Conservation (phyloP, 2,797 vertebrate species). For the Coilia nasus region DNA sequence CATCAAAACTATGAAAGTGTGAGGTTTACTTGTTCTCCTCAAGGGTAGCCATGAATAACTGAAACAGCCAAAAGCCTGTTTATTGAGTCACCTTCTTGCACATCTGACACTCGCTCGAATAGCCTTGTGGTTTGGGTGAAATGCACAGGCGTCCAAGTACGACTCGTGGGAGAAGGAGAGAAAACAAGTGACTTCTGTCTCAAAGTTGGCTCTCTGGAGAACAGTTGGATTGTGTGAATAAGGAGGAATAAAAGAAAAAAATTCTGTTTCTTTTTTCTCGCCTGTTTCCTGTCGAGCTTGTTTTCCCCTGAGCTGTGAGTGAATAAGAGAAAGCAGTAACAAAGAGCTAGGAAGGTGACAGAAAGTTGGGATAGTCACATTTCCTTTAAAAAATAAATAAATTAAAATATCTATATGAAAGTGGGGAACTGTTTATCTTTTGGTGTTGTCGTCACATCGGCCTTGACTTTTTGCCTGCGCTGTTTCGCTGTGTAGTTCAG, state of each 20-base stretch:
- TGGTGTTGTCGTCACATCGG: neutral
- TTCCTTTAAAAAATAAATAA: neutral
- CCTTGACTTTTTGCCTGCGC: neutral
- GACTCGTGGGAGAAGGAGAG: neutral
- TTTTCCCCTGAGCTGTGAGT: neutral
- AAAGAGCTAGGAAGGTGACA: neutral
- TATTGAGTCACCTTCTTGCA: constrained; percentile 12
- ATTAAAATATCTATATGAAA: neutral
- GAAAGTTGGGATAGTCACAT: neutral
- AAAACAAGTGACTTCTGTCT: neutral
- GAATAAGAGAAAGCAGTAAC: neutral
- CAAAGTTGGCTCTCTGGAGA: neutral
- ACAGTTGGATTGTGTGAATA: neutral
- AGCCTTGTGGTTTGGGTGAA: constrained; percentile 8
- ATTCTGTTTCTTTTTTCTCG: neutral
- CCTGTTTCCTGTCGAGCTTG: neutral
- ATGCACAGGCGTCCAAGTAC: neutral
- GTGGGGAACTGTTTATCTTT: neutral
- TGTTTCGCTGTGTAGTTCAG: neutral
- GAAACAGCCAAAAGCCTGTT: neutral
- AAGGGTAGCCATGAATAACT: neutral
- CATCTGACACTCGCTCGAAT: neutral
- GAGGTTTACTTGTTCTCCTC: neutral
- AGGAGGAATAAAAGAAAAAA: neutral
- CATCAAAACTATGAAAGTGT: neutral